Base-by-base conservation (phyloP, 1,140 invertebrate species). In the Aphaenogaster rudis region DNA sequence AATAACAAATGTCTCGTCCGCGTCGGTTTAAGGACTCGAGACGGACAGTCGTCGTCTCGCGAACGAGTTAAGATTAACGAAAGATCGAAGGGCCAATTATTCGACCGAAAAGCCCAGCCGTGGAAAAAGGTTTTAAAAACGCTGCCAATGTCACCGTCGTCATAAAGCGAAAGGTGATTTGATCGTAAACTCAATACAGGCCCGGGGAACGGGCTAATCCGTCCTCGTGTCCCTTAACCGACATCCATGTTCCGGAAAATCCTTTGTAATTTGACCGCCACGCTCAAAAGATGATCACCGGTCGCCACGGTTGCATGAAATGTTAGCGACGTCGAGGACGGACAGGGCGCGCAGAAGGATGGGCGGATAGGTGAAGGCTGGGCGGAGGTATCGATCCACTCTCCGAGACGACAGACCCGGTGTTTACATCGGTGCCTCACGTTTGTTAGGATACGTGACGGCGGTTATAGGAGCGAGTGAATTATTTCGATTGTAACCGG, bases 381-480 rank as follows among this genome's bases (percentile, higher is more conserved):
- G 66, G 13, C 48, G 36, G n/a, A 39, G 57, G 42, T 82, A 86
- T 86, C 86, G 86, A 86, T 86, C 86, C 86, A 21, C 76, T 17
- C 76, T 17, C 64, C 78, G 86, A 71, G 64, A 79, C 81, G 86
- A 69, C 86, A 59, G 79, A 28, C 66, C 48, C 42, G 15, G 42
- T 80, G 78, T 86, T 86, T 86, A 86, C 78, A 82, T 59, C 86
- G 76, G 39, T 67, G 45, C 48, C 82, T 64, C 54, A 76, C 69
- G 80, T 84, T 84, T 76, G 80, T 84, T 76, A 72, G 67, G 57
- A 61, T 76, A 61, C 80, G 80, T 84, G 80, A 84, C 80, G 69
- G n/a, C 69, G 80, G 42, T 74, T 76, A 61, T 61, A 84, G 57
- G 80, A 45, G 59, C 59, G 36, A 50, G 76, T 67, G 82, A 77